These are phyloP conservation scores for Sciurus carolinensis DNA, from an alignment of 2,797 vertebrate species.

Conservation along the genomic window DNA sequence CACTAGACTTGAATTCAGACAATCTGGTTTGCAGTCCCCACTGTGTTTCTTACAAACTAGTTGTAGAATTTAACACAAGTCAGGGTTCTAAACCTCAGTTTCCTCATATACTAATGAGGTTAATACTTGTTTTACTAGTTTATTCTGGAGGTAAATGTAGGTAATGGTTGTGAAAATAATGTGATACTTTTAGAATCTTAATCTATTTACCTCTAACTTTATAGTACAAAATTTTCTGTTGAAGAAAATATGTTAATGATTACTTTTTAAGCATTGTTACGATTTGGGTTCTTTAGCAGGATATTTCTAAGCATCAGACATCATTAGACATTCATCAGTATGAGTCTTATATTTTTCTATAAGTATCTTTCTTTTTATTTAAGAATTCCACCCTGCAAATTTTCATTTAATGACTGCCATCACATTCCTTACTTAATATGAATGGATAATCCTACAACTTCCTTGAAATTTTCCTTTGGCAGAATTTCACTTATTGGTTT, in stretches of 20 bases:
- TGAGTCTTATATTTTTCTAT: slow-evolving; percentile 51
- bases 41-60: slow-evolving; percentile 31
- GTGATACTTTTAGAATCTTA: slow-evolving; percentile 14
- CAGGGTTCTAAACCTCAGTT: slow-evolving; percentile 59
- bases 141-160: slow-evolving; percentile 55
- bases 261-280: slow-evolving; percentile 30
- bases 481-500: slow-evolving; percentile 65
- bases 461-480: slow-evolving; percentile 65
- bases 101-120: slow-evolving; percentile 35
- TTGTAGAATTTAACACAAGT: slow-evolving; percentile 52
- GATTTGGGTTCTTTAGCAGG: slow-evolving; percentile 58
- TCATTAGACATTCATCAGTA: slow-evolving; percentile 54
- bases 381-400: slow-evolving; percentile 41
- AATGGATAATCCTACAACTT: slow-evolving; percentile 56
- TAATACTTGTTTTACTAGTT: slow-evolving; percentile 41
- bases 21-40: slow-evolving; percentile 11
- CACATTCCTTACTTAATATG: slow-evolving; percentile 49
- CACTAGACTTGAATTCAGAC: slow-evolving; percentile 14
- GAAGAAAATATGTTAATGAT: slow-evolving; percentile 57
- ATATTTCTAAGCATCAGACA: slow-evolving; percentile 57
- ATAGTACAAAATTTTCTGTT: slow-evolving; percentile 52
- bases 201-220: slow-evolving; percentile 8
- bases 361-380: slow-evolving; percentile 60
- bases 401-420: slow-evolving; percentile 58
- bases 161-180: slow-evolving; percentile 44